Evolutionary conservation across 2,888 invertebrate genomes (phyloP).

Genomic region (Spodoptera exigua): DNA sequence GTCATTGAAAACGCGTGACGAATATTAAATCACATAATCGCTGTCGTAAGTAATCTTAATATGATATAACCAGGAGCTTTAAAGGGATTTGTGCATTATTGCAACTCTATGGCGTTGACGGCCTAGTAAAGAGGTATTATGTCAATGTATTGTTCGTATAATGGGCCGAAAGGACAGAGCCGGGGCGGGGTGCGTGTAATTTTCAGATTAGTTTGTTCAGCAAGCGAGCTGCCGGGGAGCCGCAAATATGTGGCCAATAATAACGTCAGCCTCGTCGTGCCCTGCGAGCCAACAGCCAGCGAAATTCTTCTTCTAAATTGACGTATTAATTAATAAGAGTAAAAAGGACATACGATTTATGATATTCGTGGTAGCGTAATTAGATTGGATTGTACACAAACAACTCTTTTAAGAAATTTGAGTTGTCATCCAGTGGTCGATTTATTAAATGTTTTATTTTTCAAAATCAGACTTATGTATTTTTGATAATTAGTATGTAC

Average conservation of each 20-base stretch:
- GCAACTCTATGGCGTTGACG: constrained; percentile 19
- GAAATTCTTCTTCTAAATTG: constrained; percentile 57
- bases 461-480: no score
- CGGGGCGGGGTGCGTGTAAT: constrained; percentile 75
- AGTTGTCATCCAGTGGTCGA: no score
- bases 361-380: constrained; percentile 1
- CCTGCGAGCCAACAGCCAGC: constrained; percentile 23
- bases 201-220: constrained; percentile 88
- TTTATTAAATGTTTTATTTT: no score
- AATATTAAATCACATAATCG: constrained; percentile 12
- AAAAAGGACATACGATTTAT: constrained; percentile 4
- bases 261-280: constrained; percentile 58
- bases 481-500: not conserved
- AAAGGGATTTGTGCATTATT: constrained; percentile 2
- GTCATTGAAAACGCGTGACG: constrained; percentile 25
- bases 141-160: constrained; percentile 71
- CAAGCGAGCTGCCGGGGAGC: constrained; percentile 71
- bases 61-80: constrained; percentile 13
- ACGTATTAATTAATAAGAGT: constrained; percentile 38
- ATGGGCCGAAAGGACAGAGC: constrained; percentile 51
- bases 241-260: constrained; percentile 84
- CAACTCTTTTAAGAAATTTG: no score
- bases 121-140: constrained; percentile 50
- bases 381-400: not conserved
- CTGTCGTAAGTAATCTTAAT: not conserved